phyloP scores from a whole-genome alignment of 2,888 invertebrate genomes.

The Andrena trimmerana region DNA sequence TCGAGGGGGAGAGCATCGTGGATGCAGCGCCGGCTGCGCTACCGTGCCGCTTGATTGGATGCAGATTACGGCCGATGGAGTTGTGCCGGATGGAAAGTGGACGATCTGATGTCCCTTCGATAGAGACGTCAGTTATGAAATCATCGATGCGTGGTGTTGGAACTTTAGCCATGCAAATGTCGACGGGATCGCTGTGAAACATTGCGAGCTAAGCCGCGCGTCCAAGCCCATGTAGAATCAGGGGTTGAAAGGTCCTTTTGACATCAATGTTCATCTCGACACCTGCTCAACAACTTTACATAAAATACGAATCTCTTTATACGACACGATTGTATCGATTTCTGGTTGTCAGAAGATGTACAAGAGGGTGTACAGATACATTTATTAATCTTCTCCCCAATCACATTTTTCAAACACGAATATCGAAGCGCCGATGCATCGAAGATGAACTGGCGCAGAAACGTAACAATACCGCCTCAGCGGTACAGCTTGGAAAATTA shows the following conservation, averaged over 20 bases:
- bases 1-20: constrained; percentile 14
- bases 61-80: constrained; percentile 63
- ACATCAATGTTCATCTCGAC: background rate
- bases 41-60: constrained; percentile 56
- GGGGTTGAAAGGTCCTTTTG: too few relatives aligned
- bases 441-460: background rate
- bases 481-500: background rate
- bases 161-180: constrained; percentile 35
- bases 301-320: too few relatives aligned
- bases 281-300: background rate
- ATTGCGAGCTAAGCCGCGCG: constrained; percentile 5
- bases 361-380: too few relatives aligned
- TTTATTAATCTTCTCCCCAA: too few relatives aligned
- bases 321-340: too few relatives aligned
- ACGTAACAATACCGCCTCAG: background rate
- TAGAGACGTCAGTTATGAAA: constrained; percentile 37
- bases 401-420: too few relatives aligned
- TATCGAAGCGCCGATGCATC: background rate
- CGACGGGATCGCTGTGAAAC: constrained; percentile 6
- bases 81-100: constrained; percentile 50
- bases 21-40: constrained; percentile 13
- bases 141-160: constrained; percentile 5
- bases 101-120: constrained; percentile 28
- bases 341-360: too few relatives aligned
- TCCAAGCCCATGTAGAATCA: too few relatives aligned